Conservation (phyloP, 2,797 vertebrate genomes). For the Coracias cyanogaster region DNA sequence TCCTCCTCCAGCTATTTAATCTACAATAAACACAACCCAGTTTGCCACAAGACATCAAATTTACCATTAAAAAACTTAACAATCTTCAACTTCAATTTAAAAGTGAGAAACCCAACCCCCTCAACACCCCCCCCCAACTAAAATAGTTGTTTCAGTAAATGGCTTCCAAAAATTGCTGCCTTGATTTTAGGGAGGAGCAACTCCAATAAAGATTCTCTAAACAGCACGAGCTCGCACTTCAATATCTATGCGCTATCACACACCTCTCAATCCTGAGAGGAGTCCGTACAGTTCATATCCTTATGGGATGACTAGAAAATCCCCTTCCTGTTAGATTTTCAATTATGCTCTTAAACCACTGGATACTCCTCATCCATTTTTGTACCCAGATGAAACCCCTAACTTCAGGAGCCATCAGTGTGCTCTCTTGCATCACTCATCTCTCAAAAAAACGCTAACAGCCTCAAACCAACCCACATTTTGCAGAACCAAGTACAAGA, state of each 20-base stretch:
- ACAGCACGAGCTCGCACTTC: neutral
- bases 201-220: neutral
- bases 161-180: neutral
- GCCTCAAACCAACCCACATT: neutral
- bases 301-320: neutral
- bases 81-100: neutral
- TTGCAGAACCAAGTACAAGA: neutral
- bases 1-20: neutral
- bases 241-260: neutral
- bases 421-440: neutral
- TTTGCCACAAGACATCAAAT: neutral
- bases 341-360: neutral
- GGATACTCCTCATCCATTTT: neutral
- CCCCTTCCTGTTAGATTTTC: neutral
- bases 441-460: neutral
- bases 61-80: neutral
- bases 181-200: neutral
- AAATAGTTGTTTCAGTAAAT: neutral
- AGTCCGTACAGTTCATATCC: neutral
- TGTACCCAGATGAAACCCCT: neutral
- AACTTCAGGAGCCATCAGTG: neutral
- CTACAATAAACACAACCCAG: neutral
- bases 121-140: neutral
- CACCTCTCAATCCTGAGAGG: neutral
- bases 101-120: neutral